Evolutionary conservation across 2,113 vertebrate species (phyloP).

Genomic region (Deroptyus accipitrinus): DNA sequence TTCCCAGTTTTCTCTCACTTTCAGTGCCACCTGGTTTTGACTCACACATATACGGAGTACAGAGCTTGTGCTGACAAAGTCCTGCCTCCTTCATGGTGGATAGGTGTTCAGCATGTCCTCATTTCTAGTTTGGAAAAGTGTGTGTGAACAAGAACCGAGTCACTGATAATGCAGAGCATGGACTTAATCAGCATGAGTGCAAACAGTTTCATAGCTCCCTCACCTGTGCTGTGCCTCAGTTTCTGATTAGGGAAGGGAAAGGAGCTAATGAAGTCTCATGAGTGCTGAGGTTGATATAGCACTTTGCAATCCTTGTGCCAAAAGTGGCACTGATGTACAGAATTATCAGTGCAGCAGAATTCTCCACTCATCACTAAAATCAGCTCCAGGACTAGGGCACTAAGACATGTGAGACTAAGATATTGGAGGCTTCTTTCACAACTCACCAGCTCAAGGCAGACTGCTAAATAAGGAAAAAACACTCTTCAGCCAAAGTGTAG

Average conservation of each 20-base stretch:
- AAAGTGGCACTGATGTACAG: not conserved
- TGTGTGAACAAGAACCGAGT: not conserved
- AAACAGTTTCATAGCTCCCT: not conserved
- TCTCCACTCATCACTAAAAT: not conserved
- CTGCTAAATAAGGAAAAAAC: not conserved
- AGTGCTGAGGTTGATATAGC: not conserved
- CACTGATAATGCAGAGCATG: not conserved
- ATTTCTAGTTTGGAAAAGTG: not conserved
- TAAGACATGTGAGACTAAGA: not conserved
- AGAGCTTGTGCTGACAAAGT: not conserved
- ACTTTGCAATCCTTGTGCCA: not conserved
- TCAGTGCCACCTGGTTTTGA: not conserved
- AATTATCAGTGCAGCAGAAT: not conserved
- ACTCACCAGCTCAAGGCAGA: not conserved
- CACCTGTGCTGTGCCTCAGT: not conserved
- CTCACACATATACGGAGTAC: not conserved
- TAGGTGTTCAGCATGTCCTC: not conserved
- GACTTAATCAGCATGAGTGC: not conserved
- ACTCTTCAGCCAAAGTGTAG: not conserved
- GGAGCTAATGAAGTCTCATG: not conserved
- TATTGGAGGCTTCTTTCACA: not conserved
- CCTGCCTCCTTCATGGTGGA: not conserved
- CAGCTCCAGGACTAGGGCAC: not conserved
- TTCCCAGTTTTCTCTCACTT: not conserved
- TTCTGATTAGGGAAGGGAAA: not conserved